Base-by-base conservation (phyloP, 1,140 invertebrate genomes). In the Trichogramma pretiosum region DNA sequence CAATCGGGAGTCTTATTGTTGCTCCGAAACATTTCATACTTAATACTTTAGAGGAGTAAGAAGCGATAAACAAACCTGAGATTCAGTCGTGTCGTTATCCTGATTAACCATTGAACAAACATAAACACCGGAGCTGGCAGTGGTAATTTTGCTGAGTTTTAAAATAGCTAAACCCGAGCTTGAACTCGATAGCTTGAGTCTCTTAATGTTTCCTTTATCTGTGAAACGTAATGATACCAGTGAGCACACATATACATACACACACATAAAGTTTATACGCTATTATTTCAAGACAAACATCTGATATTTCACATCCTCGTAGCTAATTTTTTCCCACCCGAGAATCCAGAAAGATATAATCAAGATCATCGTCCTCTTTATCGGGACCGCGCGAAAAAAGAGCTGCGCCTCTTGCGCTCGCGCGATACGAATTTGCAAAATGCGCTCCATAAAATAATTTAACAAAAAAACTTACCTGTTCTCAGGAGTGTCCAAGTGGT, bases 111-210 rank as follows among this genome's bases (percentile, higher is more conserved):
- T 67, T 34, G 74, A 69, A 60, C 81, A 83, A 22, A 70, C 66
- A 61, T 83, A 83, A 42, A 69, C 55, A n/a, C 80, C 81, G 32
- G 70, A 63, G 53, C 81, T 69, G 5, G 56, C 61, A 34, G 58
- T 48, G 19, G 56, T 65, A 26, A 77, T 62, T 37, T 68, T 67
- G 46, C 61, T 56, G 44, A 81, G 66, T 40, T 63, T 54, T 21
- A 81, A 57, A 48, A 71, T 50, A 50, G 52, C 57, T 53, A 71
- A 62, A 39, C 68, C 67, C 35, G 44, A 60, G 38, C 59, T 67
- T 11, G 67, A 70, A 63, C 70, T 68, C 38, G 60, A 45, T 36
- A 26, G 16, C 11, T 26, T 34, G 38, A 24, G n/a, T 39, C 13
- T 43, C 38, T 16, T 10, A 28, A 21, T 14, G 30, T 14, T 51